These are phyloP conservation scores for Sebastes diploproa DNA, from an alignment of 2,797 vertebrate genomes.

Conservation along the genomic window DNA sequence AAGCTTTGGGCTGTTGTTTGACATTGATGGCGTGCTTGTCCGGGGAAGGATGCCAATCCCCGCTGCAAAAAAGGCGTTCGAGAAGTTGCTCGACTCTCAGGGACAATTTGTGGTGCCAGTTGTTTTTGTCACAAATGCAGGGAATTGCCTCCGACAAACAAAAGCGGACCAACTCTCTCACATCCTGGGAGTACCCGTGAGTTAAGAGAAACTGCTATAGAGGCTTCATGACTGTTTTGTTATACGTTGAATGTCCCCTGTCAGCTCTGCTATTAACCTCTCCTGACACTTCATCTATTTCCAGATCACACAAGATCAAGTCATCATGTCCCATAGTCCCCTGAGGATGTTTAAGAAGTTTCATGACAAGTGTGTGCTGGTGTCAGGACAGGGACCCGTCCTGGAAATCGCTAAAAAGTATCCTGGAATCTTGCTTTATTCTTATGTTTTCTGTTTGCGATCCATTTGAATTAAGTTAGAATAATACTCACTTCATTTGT, in stretches of 20 bases:
- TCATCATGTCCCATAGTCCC: constrained; percentile 96
- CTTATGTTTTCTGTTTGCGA: neutral
- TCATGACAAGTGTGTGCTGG: constrained; percentile 92
- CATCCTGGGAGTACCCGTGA: constrained; percentile 89
- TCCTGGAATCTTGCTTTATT: constrained; percentile 57
- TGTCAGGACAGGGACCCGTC: constrained; percentile 92
- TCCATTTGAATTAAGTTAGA: neutral
- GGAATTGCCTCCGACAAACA: constrained; percentile 90
- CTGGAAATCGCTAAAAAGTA: constrained; percentile 94
- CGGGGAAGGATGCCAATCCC: constrained; percentile 89
- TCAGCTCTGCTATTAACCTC: neutral
- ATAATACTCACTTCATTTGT: neutral
- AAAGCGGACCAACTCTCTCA: constrained; percentile 92
- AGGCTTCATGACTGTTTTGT: neutral
- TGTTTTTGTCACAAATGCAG: constrained; percentile 95
- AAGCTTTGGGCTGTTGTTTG: constrained; percentile 89
- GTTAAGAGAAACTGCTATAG: constrained; percentile 44
- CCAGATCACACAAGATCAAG: constrained; percentile 90
- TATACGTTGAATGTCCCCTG: neutral
- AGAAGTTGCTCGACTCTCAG: constrained; percentile 87
- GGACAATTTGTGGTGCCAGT: constrained; percentile 90
- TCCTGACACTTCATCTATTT: constrained; percentile 20
- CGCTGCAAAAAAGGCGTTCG: constrained; percentile 88
- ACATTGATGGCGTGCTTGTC: constrained; percentile 92
- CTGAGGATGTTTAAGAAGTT: constrained; percentile 90